Conservation (phyloP, 30 jellyfish, hydroid and myxozoan species). For the Nemopilema nomurai region DNA sequence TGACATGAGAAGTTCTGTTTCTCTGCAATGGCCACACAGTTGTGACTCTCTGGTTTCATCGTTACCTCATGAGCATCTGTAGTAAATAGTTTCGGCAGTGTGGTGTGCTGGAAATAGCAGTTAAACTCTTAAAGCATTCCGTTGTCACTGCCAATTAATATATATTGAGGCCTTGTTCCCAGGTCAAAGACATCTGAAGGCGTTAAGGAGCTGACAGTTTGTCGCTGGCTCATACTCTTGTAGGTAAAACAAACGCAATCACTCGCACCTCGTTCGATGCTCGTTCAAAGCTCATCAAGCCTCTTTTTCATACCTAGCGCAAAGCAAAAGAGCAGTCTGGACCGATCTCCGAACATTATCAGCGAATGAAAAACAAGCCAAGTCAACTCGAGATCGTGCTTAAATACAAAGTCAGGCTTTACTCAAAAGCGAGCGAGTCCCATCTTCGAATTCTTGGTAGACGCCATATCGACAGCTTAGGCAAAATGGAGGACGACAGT, state of each 20-base stretch:
- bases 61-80: background rate
- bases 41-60: too few relatives aligned
- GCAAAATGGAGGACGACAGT: slow-evolving; percentile 60
- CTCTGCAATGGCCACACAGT: too few relatives aligned
- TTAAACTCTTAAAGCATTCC: background rate
- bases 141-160: background rate
- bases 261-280: background rate
- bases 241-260: slow-evolving; percentile 24
- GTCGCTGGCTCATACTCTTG: background rate
- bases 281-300: slow-evolving; percentile 5
- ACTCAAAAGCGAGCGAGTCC: slow-evolving; percentile 78
- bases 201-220: background rate
- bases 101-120: background rate
- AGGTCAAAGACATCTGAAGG: background rate
- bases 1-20: too few relatives aligned
- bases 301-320: slow-evolving; percentile 41
- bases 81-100: background rate
- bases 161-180: background rate
- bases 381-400: slow-evolving; percentile 38
- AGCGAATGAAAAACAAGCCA: slow-evolving; percentile 40
- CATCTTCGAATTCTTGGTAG: slow-evolving; percentile 71
- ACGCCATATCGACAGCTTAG: slow-evolving; percentile 71
- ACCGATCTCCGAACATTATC: slow-evolving; percentile 35
- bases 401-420: slow-evolving; percentile 61
- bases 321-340: slow-evolving; percentile 9